Percentiles rank a stretch among this genome's conserved stretches.
phyloP scores from a whole-genome alignment of 2,113 vertebrate genomes.

The Pelodiscus sinensis region DNA sequence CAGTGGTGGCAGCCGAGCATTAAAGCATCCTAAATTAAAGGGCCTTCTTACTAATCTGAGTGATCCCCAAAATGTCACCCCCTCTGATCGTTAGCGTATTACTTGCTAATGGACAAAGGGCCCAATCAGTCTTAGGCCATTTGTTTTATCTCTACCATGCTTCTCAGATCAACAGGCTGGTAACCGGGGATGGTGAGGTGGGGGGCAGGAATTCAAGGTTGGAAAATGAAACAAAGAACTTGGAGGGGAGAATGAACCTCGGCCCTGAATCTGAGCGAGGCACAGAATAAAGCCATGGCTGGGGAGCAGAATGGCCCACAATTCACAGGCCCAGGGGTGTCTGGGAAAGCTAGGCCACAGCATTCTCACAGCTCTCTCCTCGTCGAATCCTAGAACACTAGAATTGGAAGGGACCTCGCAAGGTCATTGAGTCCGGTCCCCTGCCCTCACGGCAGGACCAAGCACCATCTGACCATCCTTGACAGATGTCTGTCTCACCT shows the following conservation, averaged over 20 bases:
- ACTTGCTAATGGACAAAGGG: background rate
- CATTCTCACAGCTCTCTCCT: no score
- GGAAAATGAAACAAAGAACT: background rate
- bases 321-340: background rate
- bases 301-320: background rate
- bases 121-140: background rate
- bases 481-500: no score
- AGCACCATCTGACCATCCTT: no score
- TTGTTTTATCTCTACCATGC: background rate
- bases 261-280: background rate
- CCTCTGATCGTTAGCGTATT: background rate
- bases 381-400: no score
- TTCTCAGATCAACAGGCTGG: background rate
- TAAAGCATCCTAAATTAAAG: background rate
- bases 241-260: background rate
- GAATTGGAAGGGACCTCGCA: no score
- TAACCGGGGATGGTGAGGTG: background rate
- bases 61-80: background rate
- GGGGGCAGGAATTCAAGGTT: background rate
- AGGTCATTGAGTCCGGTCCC: no score
- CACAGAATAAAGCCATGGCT: background rate
- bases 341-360: background rate
- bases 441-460: no score
- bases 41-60: background rate
- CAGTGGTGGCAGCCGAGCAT: background rate